Percentiles rank a stretch among this genome's conserved stretches.
These are phyloP conservation scores for Hoplodrina blanda DNA, from an alignment of 2,888 invertebrate genomes.

Conservation along the genomic window DNA sequence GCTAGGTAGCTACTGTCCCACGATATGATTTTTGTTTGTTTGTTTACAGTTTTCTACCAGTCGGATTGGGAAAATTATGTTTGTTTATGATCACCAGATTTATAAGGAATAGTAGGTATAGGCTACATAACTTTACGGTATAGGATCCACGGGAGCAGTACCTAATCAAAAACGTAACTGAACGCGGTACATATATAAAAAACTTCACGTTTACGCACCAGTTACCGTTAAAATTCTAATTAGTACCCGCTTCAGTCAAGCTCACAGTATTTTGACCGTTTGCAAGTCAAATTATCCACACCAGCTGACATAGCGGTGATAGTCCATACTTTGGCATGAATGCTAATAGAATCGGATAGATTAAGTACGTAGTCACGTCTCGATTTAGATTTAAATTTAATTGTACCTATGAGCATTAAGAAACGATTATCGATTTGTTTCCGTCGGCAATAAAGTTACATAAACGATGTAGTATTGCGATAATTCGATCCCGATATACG, in stretches of 20 bases:
- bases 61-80: no score
- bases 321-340: constrained; percentile 31
- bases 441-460: constrained; percentile 40
- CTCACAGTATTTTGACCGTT: constrained; percentile 44
- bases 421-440: constrained; percentile 47
- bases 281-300: constrained; percentile 47
- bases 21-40: no score
- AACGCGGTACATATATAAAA: not conserved
- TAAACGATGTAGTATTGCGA: constrained; percentile 38
- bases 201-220: constrained; percentile 1
- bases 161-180: no score
- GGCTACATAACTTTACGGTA: no score
- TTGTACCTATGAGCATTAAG: constrained; percentile 29
- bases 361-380: constrained; percentile 39
- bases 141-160: no score
- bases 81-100: no score
- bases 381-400: constrained; percentile 37
- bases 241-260: constrained; percentile 26
- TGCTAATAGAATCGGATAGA: constrained; percentile 29
- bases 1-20: not conserved
- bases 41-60: no score
- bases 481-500: constrained; percentile 31
- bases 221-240: constrained; percentile 47
- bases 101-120: no score
- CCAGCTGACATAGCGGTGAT: constrained; percentile 45